Percentiles rank a stretch among this genome's conserved stretches.
Evolutionary conservation across 2,888 invertebrate genomes (phyloP).

Genomic region (Cactoblastis cactorum): DNA sequence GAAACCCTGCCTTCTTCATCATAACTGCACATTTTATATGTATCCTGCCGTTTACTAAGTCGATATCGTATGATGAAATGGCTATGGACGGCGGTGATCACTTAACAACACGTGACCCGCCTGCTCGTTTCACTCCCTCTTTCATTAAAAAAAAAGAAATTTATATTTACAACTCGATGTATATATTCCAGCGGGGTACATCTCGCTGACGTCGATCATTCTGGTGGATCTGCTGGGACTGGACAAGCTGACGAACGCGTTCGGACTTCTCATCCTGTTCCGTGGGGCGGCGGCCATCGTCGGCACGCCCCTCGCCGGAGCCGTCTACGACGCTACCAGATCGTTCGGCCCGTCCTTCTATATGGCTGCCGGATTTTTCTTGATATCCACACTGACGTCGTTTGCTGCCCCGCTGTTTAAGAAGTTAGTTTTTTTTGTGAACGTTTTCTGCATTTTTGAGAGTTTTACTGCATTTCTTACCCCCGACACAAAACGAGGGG

Average conservation of each 20-base stretch:
- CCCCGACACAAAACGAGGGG: too few species aligned
- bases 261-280: slow-evolving; percentile 96
- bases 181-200: slow-evolving; percentile 94
- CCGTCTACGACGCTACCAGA: slow-evolving; percentile 92
- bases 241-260: slow-evolving; percentile 97
- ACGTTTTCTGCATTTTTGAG: too few species aligned
- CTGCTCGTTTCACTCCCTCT: too few species aligned
- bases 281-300: slow-evolving; percentile 96
- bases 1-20: too few species aligned
- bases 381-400: slow-evolving; percentile 90
- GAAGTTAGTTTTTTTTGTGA: slow-evolving; percentile 36
- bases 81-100: too few species aligned
- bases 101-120: too few species aligned
- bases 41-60: too few species aligned
- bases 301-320: slow-evolving; percentile 91
- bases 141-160: too few species aligned
- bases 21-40: too few species aligned
- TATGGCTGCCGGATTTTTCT: slow-evolving; percentile 94
- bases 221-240: slow-evolving; percentile 97
- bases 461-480: too few species aligned
- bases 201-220: slow-evolving; percentile 98
- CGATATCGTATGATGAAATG: too few species aligned
- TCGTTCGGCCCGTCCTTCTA: slow-evolving; percentile 94
- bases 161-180: too few species aligned
- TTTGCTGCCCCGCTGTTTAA: slow-evolving; percentile 87